These are phyloP conservation scores for Otocyon megalotis DNA, from an alignment of 2,113 vertebrate species.

Conservation along the genomic window DNA sequence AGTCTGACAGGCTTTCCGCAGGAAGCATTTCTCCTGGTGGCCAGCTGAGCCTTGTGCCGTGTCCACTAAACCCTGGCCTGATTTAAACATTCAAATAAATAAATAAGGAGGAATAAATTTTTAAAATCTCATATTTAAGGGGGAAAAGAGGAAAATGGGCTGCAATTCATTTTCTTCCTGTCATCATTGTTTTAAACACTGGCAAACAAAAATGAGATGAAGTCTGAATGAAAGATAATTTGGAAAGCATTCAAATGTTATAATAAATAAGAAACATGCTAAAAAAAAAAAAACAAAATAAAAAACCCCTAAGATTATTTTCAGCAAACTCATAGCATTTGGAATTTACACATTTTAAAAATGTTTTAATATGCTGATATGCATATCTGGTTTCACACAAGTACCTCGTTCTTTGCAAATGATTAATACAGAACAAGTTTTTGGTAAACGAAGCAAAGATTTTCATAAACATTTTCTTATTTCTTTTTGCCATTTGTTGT, in stretches of 20 bases:
- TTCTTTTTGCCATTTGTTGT: not conserved
- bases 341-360: conserved; percentile 3
- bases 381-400: not conserved
- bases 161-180: conserved; percentile 37
- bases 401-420: not conserved
- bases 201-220: conserved; percentile 49
- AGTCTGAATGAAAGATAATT: conserved; percentile 50
- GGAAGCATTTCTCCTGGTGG: accelerated
- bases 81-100: not conserved
- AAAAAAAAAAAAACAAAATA: not conserved
- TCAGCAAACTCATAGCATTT: not conserved
- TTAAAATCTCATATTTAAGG: not conserved
- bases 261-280: conserved; percentile 62
- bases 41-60: accelerated
- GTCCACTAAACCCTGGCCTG: accelerated
- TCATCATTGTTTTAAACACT: conserved; percentile 7
- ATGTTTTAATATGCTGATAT: conserved; percentile 13
- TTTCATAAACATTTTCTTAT: conserved; percentile 52
- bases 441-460: conserved; percentile 45
- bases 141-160: not conserved
- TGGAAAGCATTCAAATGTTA: conserved; percentile 55
- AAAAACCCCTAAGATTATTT: not conserved
- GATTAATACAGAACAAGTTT: conserved; percentile 58
- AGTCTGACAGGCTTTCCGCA: accelerated
- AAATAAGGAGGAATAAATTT: not conserved